These are phyloP conservation scores for Tiphia femorata DNA, from an alignment of 2,888 invertebrate genomes.

Conservation along the genomic window DNA sequence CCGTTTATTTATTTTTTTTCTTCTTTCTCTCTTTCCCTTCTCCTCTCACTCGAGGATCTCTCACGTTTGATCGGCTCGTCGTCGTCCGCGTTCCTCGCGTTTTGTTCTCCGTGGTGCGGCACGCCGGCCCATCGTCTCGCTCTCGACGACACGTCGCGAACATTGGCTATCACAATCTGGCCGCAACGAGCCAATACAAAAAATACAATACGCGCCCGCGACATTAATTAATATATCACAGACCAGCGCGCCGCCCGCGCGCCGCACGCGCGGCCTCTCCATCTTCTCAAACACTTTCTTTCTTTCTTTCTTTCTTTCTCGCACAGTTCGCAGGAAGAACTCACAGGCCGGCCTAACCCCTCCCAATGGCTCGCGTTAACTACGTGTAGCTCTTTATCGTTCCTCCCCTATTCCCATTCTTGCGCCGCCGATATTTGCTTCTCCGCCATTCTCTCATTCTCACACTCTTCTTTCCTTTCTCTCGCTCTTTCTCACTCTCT, in stretches of 20 bases:
- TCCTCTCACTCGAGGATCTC: neutral
- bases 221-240: slow-evolving; percentile 37
- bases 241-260: slow-evolving; percentile 40
- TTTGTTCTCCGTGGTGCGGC: slow-evolving; percentile 4
- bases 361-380: too few relatives aligned
- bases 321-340: too few relatives aligned
- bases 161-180: slow-evolving; percentile 67
- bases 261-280: slow-evolving; percentile 28
- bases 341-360: too few relatives aligned
- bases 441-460: neutral
- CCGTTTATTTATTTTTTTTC: neutral
- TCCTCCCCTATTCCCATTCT: too few relatives aligned
- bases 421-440: too few relatives aligned
- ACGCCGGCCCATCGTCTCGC: slow-evolving; percentile 46
- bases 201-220: slow-evolving; percentile 63
- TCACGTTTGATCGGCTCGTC: too few relatives aligned
- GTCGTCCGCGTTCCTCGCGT: neutral
- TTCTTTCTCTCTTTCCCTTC: neutral
- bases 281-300: slow-evolving; percentile 6
- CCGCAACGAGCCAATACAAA: slow-evolving; percentile 65
- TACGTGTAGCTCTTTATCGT: too few relatives aligned
- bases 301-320: neutral
- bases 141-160: slow-evolving; percentile 56
- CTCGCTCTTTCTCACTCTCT: neutral
- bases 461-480: neutral